These are phyloP conservation scores for Temnothorax rugatulus DNA, from an alignment of 2,888 invertebrate species.

Conservation along the genomic window DNA sequence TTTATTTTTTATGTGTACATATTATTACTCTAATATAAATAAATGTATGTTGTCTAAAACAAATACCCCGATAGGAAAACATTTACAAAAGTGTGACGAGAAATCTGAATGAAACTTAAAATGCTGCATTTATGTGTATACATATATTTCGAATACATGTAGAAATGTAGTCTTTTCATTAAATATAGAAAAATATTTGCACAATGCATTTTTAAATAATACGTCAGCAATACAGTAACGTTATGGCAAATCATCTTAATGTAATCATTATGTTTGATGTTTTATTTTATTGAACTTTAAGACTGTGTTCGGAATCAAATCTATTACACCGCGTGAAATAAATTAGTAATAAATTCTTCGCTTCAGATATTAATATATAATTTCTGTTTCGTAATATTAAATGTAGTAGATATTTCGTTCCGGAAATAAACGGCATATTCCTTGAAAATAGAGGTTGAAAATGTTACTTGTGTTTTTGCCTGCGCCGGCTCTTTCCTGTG, in stretches of 20 bases:
- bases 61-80: background rate
- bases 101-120: background rate
- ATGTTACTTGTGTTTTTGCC: too few species aligned
- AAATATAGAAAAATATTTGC: background rate
- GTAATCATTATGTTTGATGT: background rate
- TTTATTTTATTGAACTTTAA: background rate
- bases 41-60: constrained; percentile 7
- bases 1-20: too few species aligned
- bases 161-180: background rate
- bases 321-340: too few species aligned
- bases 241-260: constrained; percentile 1
- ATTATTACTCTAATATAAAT: background rate
- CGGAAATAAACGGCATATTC: too few species aligned
- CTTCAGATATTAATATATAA: background rate
- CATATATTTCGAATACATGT: background rate
- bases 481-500: too few species aligned
- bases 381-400: too few species aligned
- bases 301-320: background rate
- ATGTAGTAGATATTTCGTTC: too few species aligned
- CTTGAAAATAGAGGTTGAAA: too few species aligned
- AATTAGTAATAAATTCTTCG: background rate
- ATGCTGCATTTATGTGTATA: background rate
- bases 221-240: background rate
- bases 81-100: background rate
- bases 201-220: background rate